Base-by-base conservation (phyloP, 2,797 vertebrate species). In the Odontamblyopus rebecca region DNA sequence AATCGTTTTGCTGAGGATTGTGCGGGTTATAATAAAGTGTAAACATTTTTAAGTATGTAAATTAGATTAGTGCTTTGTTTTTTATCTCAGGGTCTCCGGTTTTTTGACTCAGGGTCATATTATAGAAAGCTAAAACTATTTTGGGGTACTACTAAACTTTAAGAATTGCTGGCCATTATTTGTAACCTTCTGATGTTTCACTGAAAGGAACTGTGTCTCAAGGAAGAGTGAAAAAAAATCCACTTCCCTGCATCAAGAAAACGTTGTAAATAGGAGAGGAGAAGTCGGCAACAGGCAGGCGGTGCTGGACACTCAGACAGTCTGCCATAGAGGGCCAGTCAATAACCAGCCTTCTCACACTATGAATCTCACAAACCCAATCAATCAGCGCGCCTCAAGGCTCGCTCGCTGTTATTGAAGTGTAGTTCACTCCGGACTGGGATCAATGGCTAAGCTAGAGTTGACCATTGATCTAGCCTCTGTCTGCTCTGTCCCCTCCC, bases 361-460 rank as follows among this genome's bases (percentile, higher is more conserved):
- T 87, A 88, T 82, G 86, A 85, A 84, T 85, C 72, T 83, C 84
- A 85, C 80, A 86, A 85, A 82, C 67, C 4, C 70, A 82, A 88
- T 88, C 86, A 86, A 88, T 91, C 82, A 70, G 63, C 4, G 23
- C 67, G 74, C 82, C 81, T 16, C 32, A 81, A 84, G 80, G 74
- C 70, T 64, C 50, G 67, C 77, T 66, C 61, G 68, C 74, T 78
- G 74, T 77, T 81, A 82, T 73, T 81, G 77, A 86, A 89, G 82
- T 75, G 75, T 78, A 61, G 70, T 83, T 88, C 84, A 80, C 85
- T 82, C 82, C 16, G 74, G 79, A 84, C 82, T 50, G 57, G 71
- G 75, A 88, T 90, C 87, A 81, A 86, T 89, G 83, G 66, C 72
- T 83, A 74, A 83, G 82, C 77, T 83, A 71, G 74, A 83, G 85